Conservation (phyloP, 2,113 vertebrate genomes). For the Heterotis niloticus region DNA sequence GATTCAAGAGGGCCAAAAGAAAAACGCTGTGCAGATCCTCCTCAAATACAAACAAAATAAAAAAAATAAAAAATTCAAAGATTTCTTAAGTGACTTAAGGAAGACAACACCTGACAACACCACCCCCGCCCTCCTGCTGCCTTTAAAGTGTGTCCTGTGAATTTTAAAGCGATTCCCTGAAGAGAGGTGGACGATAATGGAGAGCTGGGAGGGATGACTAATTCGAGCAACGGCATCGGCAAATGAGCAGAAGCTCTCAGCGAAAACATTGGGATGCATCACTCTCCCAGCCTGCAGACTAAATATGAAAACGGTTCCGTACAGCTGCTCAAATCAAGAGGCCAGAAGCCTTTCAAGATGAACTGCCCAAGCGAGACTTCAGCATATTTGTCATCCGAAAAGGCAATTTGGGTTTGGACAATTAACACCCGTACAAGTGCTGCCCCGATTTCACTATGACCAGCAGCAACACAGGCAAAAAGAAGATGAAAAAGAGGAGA, state of each 20-base stretch:
- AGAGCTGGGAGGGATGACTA: neutral
- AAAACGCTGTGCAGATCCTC: no score
- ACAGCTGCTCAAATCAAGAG: neutral
- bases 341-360: neutral
- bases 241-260: neutral
- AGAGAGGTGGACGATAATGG: neutral
- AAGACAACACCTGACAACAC: no score
- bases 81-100: neutral
- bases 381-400: neutral
- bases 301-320: neutral
- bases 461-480: no score
- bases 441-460: no score
- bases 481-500: no score
- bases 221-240: constrained; percentile 1
- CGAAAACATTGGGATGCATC: neutral
- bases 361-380: neutral
- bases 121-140: no score
- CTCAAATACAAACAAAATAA: no score
- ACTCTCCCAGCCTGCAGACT: neutral
- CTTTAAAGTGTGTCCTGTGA: neutral
- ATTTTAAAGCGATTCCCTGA: neutral
- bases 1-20: no score
- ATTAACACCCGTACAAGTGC: no score
- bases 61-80: no score
- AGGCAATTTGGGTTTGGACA: neutral